phyloP scores from a whole-genome alignment of 2,888 invertebrate genomes.

The Ormyrus labotus region DNA sequence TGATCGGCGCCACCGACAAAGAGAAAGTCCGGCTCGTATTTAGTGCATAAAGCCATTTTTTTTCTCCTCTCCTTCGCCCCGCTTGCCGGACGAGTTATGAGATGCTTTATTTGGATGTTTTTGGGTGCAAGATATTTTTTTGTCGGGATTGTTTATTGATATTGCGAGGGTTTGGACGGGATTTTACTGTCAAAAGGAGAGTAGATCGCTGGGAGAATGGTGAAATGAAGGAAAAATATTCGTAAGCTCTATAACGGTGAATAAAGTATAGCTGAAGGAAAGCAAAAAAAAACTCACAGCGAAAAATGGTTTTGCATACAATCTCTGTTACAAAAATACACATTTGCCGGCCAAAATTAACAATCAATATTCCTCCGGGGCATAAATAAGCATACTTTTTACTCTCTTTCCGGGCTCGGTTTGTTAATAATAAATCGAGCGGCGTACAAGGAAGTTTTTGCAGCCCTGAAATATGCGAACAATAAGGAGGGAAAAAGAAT shows the following conservation, averaged over 20 bases:
- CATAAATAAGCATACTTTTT: background rate
- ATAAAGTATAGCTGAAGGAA: too few relatives aligned
- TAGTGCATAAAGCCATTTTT: slow-evolving; percentile 35
- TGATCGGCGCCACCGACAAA: slow-evolving; percentile 46
- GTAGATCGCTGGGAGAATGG: too few relatives aligned
- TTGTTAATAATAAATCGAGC: slow-evolving; percentile 41
- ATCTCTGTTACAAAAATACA: too few relatives aligned
- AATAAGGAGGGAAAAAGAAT: slow-evolving; percentile 29
- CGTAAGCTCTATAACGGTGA: too few relatives aligned
- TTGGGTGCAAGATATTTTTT: background rate
- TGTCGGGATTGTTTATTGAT: too few relatives aligned
- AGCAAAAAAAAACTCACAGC: too few relatives aligned
- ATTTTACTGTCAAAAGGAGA: too few relatives aligned
- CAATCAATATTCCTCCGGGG: too few relatives aligned
- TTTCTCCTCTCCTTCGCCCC: background rate
- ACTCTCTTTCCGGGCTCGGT: background rate
- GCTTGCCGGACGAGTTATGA: background rate
- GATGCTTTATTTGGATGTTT: background rate
- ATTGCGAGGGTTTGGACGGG: too few relatives aligned
- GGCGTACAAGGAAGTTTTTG: slow-evolving; percentile 4
- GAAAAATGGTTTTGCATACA: too few relatives aligned
- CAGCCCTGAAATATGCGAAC: slow-evolving; percentile 29
- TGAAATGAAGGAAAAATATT: too few relatives aligned
- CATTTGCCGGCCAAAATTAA: too few relatives aligned
- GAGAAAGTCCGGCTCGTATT: slow-evolving; percentile 39